A percentile compares a stretch with the other conserved stretches of the same genome.
Conservation (phyloP, 2,797 vertebrate genomes). For the Acanthis flammea region DNA sequence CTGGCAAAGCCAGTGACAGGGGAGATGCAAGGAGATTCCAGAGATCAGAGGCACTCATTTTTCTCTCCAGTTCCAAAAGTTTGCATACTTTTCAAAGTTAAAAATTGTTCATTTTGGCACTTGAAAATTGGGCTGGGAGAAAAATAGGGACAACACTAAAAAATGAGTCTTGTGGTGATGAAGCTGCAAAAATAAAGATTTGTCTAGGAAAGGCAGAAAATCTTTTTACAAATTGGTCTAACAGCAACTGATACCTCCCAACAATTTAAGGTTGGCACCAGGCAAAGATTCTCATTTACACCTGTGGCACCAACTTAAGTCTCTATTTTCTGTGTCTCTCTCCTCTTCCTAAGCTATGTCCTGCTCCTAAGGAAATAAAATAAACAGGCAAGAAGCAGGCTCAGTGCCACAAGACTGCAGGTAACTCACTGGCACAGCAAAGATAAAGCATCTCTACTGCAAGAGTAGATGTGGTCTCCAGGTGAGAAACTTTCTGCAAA, state of each 20-base stretch:
- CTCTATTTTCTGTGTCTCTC: neutral
- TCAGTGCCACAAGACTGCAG: neutral
- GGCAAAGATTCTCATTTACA: neutral
- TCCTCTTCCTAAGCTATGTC: neutral
- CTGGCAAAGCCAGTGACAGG: accelerated
- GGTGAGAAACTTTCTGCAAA: neutral
- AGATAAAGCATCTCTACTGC: neutral
- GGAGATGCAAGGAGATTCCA: accelerated
- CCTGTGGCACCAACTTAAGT: neutral
- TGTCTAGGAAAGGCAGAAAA: neutral
- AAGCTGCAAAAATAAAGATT: neutral
- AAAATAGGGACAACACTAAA: neutral
- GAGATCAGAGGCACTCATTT: neutral
- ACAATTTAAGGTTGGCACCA: neutral
- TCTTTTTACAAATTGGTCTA: neutral
- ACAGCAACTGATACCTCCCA: neutral
- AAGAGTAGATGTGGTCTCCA: neutral
- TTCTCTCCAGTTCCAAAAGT: neutral
- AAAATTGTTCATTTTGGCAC: neutral
- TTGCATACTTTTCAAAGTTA: neutral
- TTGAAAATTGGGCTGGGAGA: neutral
- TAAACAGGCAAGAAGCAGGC: neutral
- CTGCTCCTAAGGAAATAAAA: neutral
- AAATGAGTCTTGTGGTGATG: neutral
- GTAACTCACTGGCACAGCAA: neutral